Evolutionary conservation across 2,113 vertebrate genomes (phyloP).

Genomic region (Setophaga kirtlandii): DNA sequence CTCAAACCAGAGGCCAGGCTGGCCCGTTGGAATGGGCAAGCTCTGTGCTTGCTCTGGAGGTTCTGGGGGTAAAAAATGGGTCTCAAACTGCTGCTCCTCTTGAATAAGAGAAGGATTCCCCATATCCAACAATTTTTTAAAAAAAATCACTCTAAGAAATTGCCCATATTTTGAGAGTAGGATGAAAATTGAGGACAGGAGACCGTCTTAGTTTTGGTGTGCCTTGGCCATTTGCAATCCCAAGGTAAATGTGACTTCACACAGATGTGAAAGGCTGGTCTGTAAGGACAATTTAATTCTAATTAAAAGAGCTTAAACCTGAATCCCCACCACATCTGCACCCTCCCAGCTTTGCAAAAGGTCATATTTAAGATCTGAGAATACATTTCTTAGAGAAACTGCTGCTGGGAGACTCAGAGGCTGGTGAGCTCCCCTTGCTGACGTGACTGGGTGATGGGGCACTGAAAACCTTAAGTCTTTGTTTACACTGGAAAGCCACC

Average conservation of each 20-base stretch:
- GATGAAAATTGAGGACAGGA: background rate
- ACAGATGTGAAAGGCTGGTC: background rate
- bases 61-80: background rate
- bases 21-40: background rate
- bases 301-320: background rate
- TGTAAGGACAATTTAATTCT: background rate
- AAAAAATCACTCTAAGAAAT: background rate
- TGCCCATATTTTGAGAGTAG: background rate
- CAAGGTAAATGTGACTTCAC: background rate
- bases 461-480: background rate
- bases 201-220: background rate
- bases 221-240: background rate
- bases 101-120: background rate
- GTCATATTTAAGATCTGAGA: background rate
- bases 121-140: rapidly evolving
- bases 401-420: background rate
- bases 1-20: background rate
- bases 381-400: background rate
- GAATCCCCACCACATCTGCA: background rate
- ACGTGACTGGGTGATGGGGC: background rate
- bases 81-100: background rate
- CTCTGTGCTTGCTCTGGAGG: background rate
- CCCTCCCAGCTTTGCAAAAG: background rate
- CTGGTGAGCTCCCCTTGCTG: background rate
- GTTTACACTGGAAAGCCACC: conserved; percentile 13